Evolutionary conservation across 2,888 invertebrate genomes (phyloP).

Genomic region (Sphaerolaimus hirsutus): DNA sequence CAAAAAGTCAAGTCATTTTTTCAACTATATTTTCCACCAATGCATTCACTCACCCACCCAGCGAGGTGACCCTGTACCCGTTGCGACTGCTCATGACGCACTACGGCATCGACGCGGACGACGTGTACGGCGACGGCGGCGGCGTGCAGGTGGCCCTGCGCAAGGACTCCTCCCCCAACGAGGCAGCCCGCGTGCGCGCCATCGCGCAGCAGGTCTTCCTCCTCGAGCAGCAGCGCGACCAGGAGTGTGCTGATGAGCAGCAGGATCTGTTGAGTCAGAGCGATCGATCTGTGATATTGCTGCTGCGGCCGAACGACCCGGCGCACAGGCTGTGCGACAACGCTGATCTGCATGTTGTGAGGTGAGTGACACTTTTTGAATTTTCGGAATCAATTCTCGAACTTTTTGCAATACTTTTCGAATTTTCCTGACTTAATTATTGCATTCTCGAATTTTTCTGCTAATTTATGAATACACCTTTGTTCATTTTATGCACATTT

Average conservation of each 20-base stretch:
- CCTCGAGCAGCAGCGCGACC: slow-evolving; percentile 35
- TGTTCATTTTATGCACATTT: too few species aligned
- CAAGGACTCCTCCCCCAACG: slow-evolving; percentile 56
- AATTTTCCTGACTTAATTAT: too few species aligned
- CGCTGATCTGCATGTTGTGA: too few species aligned
- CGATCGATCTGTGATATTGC: slow-evolving; percentile 63
- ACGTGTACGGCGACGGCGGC: slow-evolving; percentile 43
- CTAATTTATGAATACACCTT: too few species aligned
- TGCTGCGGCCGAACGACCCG: slow-evolving; percentile 43
- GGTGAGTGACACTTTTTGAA: too few species aligned
- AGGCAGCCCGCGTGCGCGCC: slow-evolving; percentile 57
- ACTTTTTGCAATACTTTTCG: too few species aligned
- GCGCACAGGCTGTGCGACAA: too few species aligned
- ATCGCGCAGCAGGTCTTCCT: slow-evolving; percentile 58
- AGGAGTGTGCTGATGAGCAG: slow-evolving; percentile 10
- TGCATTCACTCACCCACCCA: too few species aligned
- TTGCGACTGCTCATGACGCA: slow-evolving; percentile 63
- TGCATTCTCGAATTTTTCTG: too few species aligned
- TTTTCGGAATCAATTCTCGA: too few species aligned
- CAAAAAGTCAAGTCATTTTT: neutral
- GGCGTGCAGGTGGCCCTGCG: slow-evolving; percentile 71
- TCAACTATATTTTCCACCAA: too few species aligned
- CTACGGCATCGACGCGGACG: slow-evolving; percentile 68
- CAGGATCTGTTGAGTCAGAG: slow-evolving; percentile 31
- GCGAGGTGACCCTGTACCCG: slow-evolving; percentile 53